A percentile compares a stretch with the other conserved stretches of the same genome.
Conservation (phyloP, 2,888 invertebrate genomes). For the Agrochola macilenta region DNA sequence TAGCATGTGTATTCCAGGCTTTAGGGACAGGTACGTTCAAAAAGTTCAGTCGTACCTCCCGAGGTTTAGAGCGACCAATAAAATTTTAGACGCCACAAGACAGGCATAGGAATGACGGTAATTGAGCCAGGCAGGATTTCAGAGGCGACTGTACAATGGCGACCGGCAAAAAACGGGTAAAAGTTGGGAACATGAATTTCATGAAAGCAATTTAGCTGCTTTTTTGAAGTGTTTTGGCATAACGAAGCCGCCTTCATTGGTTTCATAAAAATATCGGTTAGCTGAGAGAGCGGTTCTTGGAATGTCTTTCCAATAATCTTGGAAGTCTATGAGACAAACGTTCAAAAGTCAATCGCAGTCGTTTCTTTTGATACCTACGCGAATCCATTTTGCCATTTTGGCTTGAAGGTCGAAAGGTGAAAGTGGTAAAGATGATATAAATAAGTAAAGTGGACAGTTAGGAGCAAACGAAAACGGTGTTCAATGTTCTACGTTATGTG, state of each 20-base stretch:
- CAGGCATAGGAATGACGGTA: constrained; percentile 65
- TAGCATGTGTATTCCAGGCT: neutral
- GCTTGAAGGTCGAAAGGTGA: constrained; percentile 29
- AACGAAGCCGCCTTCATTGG: constrained; percentile 43
- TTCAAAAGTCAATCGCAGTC: constrained; percentile 23
- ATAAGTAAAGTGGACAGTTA: constrained; percentile 68
- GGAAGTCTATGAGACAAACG: constrained; percentile 45
- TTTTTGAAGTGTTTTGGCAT: constrained; percentile 61
- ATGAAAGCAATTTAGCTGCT: constrained; percentile 58
- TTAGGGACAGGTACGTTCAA: constrained; percentile 27
- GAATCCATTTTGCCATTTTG: constrained; percentile 37
- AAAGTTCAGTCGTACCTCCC: constrained; percentile 41
- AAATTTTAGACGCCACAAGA: constrained; percentile 66
- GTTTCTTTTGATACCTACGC: constrained; percentile 34
- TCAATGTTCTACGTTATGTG: constrained; percentile 78
- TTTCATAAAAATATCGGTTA: constrained; percentile 59
- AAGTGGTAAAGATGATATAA: constrained; percentile 58
- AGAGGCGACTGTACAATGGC: constrained; percentile 55
- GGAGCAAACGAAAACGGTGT: constrained; percentile 71
- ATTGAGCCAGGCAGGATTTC: constrained; percentile 62
- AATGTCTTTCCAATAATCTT: constrained; percentile 61
- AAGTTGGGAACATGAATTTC: constrained; percentile 63
- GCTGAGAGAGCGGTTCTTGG: constrained; percentile 46
- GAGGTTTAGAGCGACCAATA: constrained; percentile 56
- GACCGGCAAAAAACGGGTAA: constrained; percentile 53